Conservation (phyloP, 2,888 invertebrate species). For the Epistrophe grossulariae region DNA sequence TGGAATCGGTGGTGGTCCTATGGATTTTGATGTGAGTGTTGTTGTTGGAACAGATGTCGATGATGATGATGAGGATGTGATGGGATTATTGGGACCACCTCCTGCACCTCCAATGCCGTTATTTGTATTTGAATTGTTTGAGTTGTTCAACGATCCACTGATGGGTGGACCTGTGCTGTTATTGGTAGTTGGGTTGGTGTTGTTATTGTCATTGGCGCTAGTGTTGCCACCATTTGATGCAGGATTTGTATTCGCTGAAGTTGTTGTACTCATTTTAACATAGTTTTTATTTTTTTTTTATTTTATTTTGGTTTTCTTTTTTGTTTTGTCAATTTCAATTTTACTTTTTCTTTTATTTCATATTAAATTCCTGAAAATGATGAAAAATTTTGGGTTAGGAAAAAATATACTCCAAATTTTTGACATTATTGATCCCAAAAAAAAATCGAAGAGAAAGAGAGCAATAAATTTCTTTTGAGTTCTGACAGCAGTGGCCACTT, state of each 20-base stretch:
- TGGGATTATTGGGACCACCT: constrained; percentile 4
- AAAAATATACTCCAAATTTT: constrained; percentile 14
- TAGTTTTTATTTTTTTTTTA: constrained; percentile 41
- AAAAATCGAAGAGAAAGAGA: constrained; percentile 62
- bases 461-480: constrained; percentile 15
- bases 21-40: constrained; percentile 76
- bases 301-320: neutral
- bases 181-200: constrained; percentile 30
- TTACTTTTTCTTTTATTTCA: constrained; percentile 53
- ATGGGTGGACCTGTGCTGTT: constrained; percentile 6
- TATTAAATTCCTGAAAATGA: constrained; percentile 65
- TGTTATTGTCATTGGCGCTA: constrained; percentile 66
- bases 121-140: constrained; percentile 59
- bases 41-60: neutral
- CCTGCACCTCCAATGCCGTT: constrained; percentile 31
- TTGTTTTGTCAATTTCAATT: neutral
- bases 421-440: constrained; percentile 48
- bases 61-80: constrained; percentile 40
- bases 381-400: constrained; percentile 48
- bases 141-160: constrained; percentile 49
- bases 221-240: constrained; percentile 60
- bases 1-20: constrained; percentile 78
- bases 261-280: constrained; percentile 74
- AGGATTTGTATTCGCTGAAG: constrained; percentile 64
- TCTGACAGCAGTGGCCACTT: constrained; percentile 1